A percentile compares a stretch with the other conserved stretches of the same genome.
These are phyloP conservation scores for Acromyrmex heyeri DNA, from an alignment of 1,140 invertebrate species.

Conservation along the genomic window DNA sequence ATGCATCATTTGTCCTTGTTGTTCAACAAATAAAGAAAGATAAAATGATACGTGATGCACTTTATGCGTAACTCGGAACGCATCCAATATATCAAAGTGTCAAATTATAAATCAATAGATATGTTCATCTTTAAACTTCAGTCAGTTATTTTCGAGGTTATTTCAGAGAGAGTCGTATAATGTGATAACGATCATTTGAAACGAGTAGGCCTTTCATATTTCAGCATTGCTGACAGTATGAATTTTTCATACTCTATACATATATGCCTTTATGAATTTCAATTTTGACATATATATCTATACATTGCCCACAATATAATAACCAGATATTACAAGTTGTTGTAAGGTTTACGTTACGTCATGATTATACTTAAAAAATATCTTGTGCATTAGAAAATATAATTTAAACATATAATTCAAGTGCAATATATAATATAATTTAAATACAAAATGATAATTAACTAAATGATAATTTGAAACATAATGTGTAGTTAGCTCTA, in stretches of 20 bases:
- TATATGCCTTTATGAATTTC: background rate
- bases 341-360: background rate
- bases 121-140: background rate
- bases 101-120: background rate
- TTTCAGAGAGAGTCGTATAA: background rate
- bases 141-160: background rate
- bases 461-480: too few species aligned
- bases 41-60: too few species aligned
- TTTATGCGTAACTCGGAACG: too few species aligned
- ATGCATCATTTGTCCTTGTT: too few species aligned
- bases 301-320: slow-evolving; percentile 1
- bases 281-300: background rate
- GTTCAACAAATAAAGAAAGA: too few species aligned
- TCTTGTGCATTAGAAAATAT: background rate
- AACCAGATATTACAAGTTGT: background rate
- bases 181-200: background rate
- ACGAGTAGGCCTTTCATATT: background rate
- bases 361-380: too few species aligned
- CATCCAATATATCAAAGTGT: background rate
- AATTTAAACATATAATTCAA: background rate
- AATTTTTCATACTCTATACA: background rate
- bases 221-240: background rate
- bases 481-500: too few species aligned
- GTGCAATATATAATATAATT: background rate
- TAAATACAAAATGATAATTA: background rate